These are phyloP conservation scores for Drosophila barbarae DNA, from an alignment of 2,888 invertebrate genomes.

Conservation along the genomic window DNA sequence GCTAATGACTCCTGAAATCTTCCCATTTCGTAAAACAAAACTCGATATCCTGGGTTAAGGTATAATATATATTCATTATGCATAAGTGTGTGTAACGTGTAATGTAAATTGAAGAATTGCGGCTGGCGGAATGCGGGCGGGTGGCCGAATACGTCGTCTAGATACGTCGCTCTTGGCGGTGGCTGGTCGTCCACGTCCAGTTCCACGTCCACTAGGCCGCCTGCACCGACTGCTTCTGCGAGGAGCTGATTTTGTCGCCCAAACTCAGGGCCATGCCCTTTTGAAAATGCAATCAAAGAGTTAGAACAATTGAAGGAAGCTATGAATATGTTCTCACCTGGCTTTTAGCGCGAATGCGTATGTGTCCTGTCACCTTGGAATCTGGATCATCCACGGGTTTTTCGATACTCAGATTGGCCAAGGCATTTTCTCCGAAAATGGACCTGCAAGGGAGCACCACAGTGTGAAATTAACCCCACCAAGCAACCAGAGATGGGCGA, in stretches of 20 bases:
- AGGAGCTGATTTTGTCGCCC: conserved; percentile 98
- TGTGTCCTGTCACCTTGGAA: conserved; percentile 96
- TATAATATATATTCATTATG: conserved; percentile 43
- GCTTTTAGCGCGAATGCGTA: conserved; percentile 98
- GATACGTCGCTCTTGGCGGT: conserved; percentile 33
- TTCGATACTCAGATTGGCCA: conserved; percentile 99
- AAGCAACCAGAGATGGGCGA: background rate
- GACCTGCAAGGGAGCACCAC: conserved; percentile 81
- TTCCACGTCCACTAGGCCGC: conserved; percentile 69
- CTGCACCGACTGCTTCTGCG: conserved; percentile 85
- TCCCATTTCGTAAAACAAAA: background rate
- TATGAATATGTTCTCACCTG: conserved; percentile 83
- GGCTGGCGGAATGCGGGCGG: conserved; percentile 40
- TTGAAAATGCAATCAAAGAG: conserved; percentile 8
- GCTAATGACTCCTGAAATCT: background rate
- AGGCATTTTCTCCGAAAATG: conserved; percentile 98
- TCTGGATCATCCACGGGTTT: conserved; percentile 92
- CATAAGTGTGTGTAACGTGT: conserved; percentile 35
- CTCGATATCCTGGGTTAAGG: conserved; percentile 19
- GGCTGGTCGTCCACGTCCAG: conserved; percentile 33
- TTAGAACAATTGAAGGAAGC: conserved; percentile 15
- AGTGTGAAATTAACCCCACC: background rate
- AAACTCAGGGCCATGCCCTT: conserved; percentile 99
- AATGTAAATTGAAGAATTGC: conserved; percentile 37
- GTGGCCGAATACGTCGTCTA: conserved; percentile 24